Evolutionary conservation across 2,888 invertebrate genomes (phyloP), one percentile per base, ranked within the genome.

Genomic region (Dasypogon diadema): DNA sequence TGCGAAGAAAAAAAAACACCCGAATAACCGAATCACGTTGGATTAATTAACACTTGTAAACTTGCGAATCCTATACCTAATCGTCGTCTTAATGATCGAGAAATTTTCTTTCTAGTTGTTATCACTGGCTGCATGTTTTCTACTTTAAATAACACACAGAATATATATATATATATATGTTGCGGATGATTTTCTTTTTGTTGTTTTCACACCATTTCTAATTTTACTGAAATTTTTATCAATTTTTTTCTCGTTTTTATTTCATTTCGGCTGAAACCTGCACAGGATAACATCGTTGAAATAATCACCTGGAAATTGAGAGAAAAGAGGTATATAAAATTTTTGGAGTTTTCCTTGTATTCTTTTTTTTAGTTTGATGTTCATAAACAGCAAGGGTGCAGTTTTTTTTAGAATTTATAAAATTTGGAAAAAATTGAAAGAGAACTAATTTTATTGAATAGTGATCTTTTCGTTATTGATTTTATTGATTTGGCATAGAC

Each of bases 11-110:
- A 55, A 22, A 8, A 51, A 51, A 16, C 16, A 14, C 18, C 14
- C 46, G n/a, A 46, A 46, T 12, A 46, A 14, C 16, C n/a, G 46
- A 54, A 54, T 54, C 54, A 54, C 54, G 54, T 54, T 30, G 24
- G 18, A 54, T 30, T 54, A 16, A 70, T 70, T 51, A 70, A 26
- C 65, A 65, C 65, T 65, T 21, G 54, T 10, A 34, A 70, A 4
- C 34, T 54, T 46, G 1, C 48, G 6, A 21, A 56, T 56, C 18
- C 56, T 26, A 30, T n/a, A n/a, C 30, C 14, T 56, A 56, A 24
- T 4, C 56, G 56, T 14, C 56, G 56, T 18, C 30, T 56, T 30
- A 56, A 56, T 30, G 56, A 56, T 26, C 56, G 56, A 26, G 8
- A 56, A 16, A 56, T 26, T 56, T 26, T 56, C 26, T 56, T 26